Base-by-base conservation (phyloP, 2,113 vertebrate species). In the Campylomormyrus numenius region DNA sequence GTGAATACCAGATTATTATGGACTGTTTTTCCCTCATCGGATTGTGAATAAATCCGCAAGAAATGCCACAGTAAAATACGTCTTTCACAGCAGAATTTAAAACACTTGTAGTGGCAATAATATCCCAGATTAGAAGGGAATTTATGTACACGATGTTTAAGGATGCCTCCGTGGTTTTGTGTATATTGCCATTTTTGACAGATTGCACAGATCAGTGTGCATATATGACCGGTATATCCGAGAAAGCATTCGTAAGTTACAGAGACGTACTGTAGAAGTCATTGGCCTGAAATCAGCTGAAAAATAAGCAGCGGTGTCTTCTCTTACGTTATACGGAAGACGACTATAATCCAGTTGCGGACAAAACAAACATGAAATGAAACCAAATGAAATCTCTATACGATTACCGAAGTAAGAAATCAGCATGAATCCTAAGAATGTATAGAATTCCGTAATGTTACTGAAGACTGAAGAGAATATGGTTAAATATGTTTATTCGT, bases 1-100 rank as follows among this genome's bases (percentile, higher is more conserved):
- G 88, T 74, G 56, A 90, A 48, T 88, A 53, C 39, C 15, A 85
- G 86, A 62, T 85, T 45, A 80, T 85, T 50, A 56, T 50, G 2
- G 3, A 48, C 48, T 4, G 35, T 2, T 53, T 45, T 80, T n/a
- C 89, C 10, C 27, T 70, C 52, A 46, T 56, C 27, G 62, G 66
- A 80, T 19, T 77, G 9, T 46, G 27, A 53, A 87, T 31, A 45
- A 48, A 42, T 24, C 45, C 45, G 42, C 45, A 45, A 42, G 74
- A n/a, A 42, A 80, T 42, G 31, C 13, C 17, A 19, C 10, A 42
- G 35, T 17, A 19, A 80, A 35, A 80, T 39, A 42, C 6, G 5
- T 35, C 74, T 2, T 35, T 39, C 13, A 42, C 35, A 80, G 74
- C 74, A 17, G 74, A 80, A 80, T 42, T 80, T 80, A 35, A 42